Evolutionary conservation across 1,140 invertebrate genomes (phyloP), one percentile per base, ranked within the genome.

Genomic region (Drosophila pallidifrons): DNA sequence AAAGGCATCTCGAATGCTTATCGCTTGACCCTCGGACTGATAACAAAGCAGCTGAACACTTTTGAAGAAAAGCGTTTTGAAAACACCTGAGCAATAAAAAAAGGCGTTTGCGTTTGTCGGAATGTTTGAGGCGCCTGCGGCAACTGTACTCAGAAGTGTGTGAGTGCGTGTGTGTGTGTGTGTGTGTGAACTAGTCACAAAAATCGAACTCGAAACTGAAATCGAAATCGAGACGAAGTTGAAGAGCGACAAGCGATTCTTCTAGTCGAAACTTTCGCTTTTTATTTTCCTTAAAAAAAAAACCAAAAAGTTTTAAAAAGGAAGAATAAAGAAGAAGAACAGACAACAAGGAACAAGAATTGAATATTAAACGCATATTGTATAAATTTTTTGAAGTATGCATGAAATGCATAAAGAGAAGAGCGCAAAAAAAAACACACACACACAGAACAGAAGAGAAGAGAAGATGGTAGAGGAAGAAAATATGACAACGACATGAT

Each of bases 291-390:
- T 25, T 28, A 63, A 51, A 30, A 64, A 63, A 49, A 35, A 49
- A 35, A 49, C 16, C 5, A 28, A 47, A 61, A 46, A 54, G 13
- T 15, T 30, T 25, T 2, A 4, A 30, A 51, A 49, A 30, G 25
- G 15, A 11, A 30, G 10, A 8, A 41, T 20, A 15, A 57, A 63
- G 45, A 49, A 49, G 28, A n/a, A 16, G 20, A 20, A 28, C 45
- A 55, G 41, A 25, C 6, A 61, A 52, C n/a, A 45, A 71, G 67
- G 70, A 67, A 79, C 77, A 79, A 79, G 79, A 87, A 86, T 87
- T 81, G 76, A 87, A 87, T 87, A 87, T 87, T 87, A 87, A 87
- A 87, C 82, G 79, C 82, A 87, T 87, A 87, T 79, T 81, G 77
- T 76, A 79, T 73, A 79, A 47, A 77, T 68, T 65, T 80, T 79